These are phyloP conservation scores for Falco cherrug DNA, from an alignment of 2,797 vertebrate genomes.

Conservation along the genomic window DNA sequence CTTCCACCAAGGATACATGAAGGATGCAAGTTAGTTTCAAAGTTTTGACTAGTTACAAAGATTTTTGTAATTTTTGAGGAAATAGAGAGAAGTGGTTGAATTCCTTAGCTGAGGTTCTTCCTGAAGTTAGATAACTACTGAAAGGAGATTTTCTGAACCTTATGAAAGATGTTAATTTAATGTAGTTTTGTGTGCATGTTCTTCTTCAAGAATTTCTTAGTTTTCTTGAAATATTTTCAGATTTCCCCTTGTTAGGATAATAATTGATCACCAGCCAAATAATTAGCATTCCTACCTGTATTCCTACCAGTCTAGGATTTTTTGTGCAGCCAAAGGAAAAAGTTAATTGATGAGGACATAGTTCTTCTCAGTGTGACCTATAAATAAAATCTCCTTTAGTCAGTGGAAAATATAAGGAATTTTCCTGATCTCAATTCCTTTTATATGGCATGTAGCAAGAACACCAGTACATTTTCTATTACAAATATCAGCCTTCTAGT, in stretches of 20 bases:
- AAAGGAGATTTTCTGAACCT: not conserved
- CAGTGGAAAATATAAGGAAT: not conserved
- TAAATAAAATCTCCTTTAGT: not conserved
- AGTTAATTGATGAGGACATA: not conserved
- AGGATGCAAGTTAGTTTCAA: not conserved
- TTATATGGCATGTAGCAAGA: not conserved
- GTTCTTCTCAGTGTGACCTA: not conserved
- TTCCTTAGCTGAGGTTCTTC: not conserved
- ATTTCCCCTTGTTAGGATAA: not conserved
- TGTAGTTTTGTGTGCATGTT: not conserved
- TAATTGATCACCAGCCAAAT: not conserved
- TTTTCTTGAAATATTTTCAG: not conserved
- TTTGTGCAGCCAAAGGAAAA: not conserved
- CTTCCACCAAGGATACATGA: not conserved
- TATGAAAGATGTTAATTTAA: not conserved
- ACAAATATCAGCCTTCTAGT: not conserved
- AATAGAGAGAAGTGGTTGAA: not conserved
- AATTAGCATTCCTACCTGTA: not conserved
- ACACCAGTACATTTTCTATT: not conserved
- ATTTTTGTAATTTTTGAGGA: not conserved
- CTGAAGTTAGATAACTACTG: not conserved
- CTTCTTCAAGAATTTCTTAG: not conserved
- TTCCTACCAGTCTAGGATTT: not conserved
- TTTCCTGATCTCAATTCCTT: not conserved
- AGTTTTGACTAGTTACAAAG: not conserved